phyloP scores from a whole-genome alignment of 1,140 invertebrate species.

The Polypedilum vanderplanki region DNA sequence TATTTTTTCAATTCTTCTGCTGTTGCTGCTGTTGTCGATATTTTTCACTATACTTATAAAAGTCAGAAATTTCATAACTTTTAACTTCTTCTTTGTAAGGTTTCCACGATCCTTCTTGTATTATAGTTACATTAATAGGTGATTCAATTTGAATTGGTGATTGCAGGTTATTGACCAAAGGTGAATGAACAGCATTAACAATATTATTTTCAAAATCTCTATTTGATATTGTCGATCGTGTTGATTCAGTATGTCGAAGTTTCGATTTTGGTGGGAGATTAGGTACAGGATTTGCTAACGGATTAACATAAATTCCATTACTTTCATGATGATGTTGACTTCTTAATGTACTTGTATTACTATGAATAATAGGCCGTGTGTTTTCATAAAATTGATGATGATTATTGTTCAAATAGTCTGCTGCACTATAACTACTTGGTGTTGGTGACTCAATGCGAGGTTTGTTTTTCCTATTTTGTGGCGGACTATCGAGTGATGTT shows the following conservation, averaged over 20 bases:
- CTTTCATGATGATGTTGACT: neutral
- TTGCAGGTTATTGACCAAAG: neutral
- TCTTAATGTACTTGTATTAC: neutral
- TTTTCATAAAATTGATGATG: constrained; percentile 6
- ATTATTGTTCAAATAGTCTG: constrained; percentile 7
- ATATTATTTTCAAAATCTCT: constrained; percentile 14
- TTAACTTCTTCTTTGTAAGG: constrained; percentile 90
- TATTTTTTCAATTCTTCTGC: neutral
- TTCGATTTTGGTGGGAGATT: constrained; percentile 16
- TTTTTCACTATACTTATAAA: constrained; percentile 94
- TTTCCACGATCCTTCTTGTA: constrained; percentile 80
- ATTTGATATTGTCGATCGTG: constrained; percentile 15
- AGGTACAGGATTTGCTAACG: neutral
- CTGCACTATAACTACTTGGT: constrained; percentile 20
- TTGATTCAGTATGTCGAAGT: neutral
- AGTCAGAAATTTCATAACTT: constrained; percentile 94
- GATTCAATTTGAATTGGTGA: constrained; percentile 55
- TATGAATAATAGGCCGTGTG: neutral
- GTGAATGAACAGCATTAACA: neutral
- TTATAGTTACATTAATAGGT: constrained; percentile 72
- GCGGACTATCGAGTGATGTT: constrained; percentile 16
- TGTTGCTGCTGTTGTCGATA: constrained; percentile 57
- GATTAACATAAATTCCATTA: neutral
- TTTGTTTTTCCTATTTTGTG: neutral
- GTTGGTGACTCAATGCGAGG: constrained; percentile 9